Conservation (phyloP, 2,797 vertebrate genomes). For the Liasis olivaceus region DNA sequence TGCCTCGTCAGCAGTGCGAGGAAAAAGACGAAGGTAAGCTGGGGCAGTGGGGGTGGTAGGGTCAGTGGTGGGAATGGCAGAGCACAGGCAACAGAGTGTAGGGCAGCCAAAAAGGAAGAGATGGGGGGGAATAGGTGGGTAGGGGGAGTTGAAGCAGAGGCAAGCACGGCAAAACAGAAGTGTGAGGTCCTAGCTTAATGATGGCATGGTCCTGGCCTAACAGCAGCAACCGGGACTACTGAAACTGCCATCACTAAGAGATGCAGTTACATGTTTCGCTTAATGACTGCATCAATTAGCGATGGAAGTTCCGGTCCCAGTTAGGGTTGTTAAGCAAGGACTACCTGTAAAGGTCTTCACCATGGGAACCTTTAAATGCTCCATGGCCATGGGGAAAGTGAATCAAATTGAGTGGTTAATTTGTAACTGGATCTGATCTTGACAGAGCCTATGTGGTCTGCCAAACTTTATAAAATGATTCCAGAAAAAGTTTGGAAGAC, state of each 20-base stretch:
- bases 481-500: background rate
- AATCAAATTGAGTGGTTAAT: background rate
- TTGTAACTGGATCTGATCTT: background rate
- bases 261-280: background rate
- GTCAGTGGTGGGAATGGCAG: background rate
- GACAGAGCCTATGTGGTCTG: background rate
- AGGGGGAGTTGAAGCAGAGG: background rate
- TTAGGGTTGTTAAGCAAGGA: background rate
- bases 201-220: background rate
- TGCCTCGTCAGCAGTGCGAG: background rate
- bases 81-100: background rate
- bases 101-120: background rate
- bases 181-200: background rate
- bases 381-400: background rate
- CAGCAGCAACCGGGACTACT: background rate
- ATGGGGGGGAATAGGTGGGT: background rate
- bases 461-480: background rate
- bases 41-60: background rate
- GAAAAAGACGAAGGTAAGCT: background rate
- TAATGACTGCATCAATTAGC: background rate
- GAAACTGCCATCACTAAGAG: background rate
- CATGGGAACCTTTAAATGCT: background rate
- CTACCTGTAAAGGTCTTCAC: background rate
- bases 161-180: background rate
- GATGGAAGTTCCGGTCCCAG: background rate